Conservation (phyloP, 1,140 invertebrate species). For the Caenorhabditis briggsae region DNA sequence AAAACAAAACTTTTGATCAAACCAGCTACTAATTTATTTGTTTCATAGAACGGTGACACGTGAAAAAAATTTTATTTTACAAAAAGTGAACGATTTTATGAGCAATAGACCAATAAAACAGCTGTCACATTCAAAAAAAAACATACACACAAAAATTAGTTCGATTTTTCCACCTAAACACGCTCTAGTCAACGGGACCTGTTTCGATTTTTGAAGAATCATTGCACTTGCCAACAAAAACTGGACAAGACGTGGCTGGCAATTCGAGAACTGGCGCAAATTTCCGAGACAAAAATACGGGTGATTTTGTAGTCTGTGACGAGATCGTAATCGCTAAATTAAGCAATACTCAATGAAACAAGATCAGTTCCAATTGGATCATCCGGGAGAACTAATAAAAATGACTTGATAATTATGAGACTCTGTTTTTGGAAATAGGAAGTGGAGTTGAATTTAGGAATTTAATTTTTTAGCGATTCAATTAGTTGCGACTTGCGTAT, state of each 20-base stretch:
- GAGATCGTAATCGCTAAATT: background rate
- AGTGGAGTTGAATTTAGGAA: no score
- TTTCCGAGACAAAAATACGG: background rate
- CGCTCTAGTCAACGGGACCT: background rate
- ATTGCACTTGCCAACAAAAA: conserved; percentile 11
- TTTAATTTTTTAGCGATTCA: no score
- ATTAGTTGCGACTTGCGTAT: no score
- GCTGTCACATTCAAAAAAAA: background rate
- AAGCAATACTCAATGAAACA: no score
- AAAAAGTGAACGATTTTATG: background rate
- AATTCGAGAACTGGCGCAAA: background rate
- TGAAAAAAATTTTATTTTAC: no score
- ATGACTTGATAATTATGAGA: no score
- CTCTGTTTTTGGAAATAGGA: no score
- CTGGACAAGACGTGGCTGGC: background rate
- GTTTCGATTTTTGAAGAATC: background rate
- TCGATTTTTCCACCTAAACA: background rate
- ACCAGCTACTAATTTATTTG: no score
- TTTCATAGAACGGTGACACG: no score
- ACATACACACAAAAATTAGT: background rate
- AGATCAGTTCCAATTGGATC: no score
- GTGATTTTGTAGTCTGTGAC: background rate
- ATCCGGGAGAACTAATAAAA: no score
- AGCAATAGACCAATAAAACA: background rate
- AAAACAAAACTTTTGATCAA: no score